Conservation (phyloP, 2,113 vertebrate species). For the Syngnathoides biaculeatus region DNA sequence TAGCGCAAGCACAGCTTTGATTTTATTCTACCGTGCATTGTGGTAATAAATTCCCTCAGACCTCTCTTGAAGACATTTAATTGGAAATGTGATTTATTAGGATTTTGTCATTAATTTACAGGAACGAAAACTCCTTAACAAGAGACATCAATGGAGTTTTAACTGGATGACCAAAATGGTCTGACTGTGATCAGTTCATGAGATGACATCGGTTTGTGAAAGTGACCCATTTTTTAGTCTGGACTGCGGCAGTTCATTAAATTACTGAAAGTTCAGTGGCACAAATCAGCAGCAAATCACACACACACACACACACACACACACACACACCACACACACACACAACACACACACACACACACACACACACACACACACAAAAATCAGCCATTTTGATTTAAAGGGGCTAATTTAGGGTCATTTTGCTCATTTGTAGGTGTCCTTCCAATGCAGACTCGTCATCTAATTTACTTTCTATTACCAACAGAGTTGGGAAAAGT, state of each 20-base stretch:
- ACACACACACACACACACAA: no score
- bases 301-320: no score
- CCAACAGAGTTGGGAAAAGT: no score
- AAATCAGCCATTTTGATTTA: no score
- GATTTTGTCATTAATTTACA: background rate
- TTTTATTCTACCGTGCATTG: constrained; percentile 3
- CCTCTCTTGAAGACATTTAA: constrained; percentile 2
- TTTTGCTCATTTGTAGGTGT: no score
- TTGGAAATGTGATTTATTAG: constrained; percentile 1
- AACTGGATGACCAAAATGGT: background rate
- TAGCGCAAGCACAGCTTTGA: background rate
- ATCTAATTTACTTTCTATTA: no score
- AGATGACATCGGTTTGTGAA: background rate
- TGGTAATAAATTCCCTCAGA: background rate
- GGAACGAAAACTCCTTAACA: background rate
- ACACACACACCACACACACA: no score
- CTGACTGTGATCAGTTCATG: background rate
- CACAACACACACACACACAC: no score
- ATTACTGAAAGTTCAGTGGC: background rate
- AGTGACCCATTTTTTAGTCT: background rate
- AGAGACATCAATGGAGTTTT: background rate
- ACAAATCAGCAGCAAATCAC: background rate
- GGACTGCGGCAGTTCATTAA: background rate
- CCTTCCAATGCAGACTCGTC: no score
- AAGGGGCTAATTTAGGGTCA: no score